phyloP scores from a whole-genome alignment of 2,888 invertebrate genomes.

The Stomorhina lunata region DNA sequence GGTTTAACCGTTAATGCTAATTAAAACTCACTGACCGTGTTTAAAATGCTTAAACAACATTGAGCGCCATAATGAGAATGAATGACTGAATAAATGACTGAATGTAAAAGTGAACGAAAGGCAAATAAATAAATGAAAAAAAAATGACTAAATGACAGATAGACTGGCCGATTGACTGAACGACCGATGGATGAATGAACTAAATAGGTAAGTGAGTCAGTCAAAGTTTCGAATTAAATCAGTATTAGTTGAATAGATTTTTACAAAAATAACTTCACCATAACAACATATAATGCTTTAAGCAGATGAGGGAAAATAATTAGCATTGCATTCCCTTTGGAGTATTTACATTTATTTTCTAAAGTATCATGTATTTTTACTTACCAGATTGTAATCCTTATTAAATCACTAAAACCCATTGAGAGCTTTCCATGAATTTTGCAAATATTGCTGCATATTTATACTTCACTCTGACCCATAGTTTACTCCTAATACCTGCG shows the following conservation, averaged over 20 bases:
- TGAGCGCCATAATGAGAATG: conserved; percentile 40
- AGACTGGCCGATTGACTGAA: no score
- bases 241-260: conserved; percentile 42
- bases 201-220: conserved; percentile 3
- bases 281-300: neutral
- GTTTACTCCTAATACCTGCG: neutral
- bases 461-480: neutral
- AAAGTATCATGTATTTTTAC: neutral
- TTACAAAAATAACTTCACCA: conserved; percentile 4
- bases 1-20: conserved; percentile 65
- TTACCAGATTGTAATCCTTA: neutral
- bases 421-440: neutral
- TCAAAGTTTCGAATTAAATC: conserved; percentile 49
- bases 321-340: neutral
- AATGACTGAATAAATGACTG: conserved; percentile 13
- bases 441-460: neutral
- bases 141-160: no score
- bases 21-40: conserved; percentile 68
- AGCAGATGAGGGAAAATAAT: neutral
- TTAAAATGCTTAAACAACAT: conserved; percentile 56
- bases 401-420: neutral
- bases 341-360: no score
- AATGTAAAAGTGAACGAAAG: neutral
- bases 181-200: neutral
- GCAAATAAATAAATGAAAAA: no score